Percentiles rank a stretch among this genome's conserved stretches.
Conservation (phyloP, 2,797 vertebrate genomes). For the Carcharodon carcharias region DNA sequence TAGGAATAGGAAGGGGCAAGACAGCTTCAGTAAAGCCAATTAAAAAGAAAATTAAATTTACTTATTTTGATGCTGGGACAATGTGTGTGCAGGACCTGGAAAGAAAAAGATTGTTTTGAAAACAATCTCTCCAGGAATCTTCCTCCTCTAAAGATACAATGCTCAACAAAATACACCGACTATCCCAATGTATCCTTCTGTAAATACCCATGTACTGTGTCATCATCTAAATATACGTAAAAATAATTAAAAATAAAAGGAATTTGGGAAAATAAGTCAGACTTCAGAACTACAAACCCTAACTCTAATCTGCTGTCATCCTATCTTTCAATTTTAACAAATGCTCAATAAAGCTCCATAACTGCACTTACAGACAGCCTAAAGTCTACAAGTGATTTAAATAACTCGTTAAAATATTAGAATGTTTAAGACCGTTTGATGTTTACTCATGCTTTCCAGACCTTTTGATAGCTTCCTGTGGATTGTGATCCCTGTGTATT, state of each 20-base stretch:
- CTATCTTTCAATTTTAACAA: not conserved
- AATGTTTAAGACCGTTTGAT: not conserved
- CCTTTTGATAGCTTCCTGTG: not conserved
- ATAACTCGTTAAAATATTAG: not conserved
- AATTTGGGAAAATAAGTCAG: not conserved
- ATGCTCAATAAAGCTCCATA: not conserved
- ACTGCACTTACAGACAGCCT: not conserved
- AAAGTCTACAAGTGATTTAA: not conserved
- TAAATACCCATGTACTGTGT: not conserved
- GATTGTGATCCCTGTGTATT: not conserved
- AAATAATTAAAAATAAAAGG: too few species aligned
- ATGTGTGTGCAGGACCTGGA: not conserved
- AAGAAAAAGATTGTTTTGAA: not conserved
- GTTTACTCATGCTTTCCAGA: not conserved
- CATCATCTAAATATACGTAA: not conserved
- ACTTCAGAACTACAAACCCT: not conserved
- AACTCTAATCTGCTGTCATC: not conserved
- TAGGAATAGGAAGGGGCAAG: not conserved
- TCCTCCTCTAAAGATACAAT: not conserved
- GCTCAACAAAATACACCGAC: not conserved
- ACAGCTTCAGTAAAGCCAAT: not conserved
- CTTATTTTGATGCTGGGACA: not conserved
- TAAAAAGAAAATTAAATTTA: not conserved
- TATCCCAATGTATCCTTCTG: not conserved
- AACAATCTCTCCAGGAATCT: not conserved